phyloP scores from a whole-genome alignment of 2,888 invertebrate species.

The Sepiola atlantica region DNA sequence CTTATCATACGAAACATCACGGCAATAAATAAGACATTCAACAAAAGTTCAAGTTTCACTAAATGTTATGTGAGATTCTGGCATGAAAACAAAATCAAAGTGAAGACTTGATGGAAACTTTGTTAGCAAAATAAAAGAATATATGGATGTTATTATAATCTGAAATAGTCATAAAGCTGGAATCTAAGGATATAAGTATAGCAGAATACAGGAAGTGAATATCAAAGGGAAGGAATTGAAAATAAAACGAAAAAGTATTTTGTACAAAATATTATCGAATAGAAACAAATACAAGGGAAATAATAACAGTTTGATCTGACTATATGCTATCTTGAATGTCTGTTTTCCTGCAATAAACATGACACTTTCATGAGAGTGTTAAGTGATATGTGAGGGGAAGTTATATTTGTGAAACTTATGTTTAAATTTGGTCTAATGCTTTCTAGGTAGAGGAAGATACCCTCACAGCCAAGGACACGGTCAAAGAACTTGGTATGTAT shows the following conservation, averaged over 20 bases:
- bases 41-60: neutral
- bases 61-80: neutral
- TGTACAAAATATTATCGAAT: neutral
- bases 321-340: neutral
- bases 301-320: neutral
- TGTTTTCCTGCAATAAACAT: slow-evolving; percentile 2
- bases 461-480: neutral
- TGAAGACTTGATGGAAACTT: neutral
- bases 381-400: neutral
- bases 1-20: neutral
- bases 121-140: neutral
- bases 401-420: neutral
- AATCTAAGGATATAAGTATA: neutral
- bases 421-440: neutral
- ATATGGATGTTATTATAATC: neutral
- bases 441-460: neutral
- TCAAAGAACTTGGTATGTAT: neutral
- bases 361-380: neutral
- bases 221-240: neutral
- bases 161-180: neutral
- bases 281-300: neutral
- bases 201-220: neutral
- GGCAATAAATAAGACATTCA: neutral
- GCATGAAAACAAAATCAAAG: neutral
- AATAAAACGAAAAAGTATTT: neutral